Base-by-base conservation (phyloP, 2,888 invertebrate genomes). In the Nomada ruficornis region DNA sequence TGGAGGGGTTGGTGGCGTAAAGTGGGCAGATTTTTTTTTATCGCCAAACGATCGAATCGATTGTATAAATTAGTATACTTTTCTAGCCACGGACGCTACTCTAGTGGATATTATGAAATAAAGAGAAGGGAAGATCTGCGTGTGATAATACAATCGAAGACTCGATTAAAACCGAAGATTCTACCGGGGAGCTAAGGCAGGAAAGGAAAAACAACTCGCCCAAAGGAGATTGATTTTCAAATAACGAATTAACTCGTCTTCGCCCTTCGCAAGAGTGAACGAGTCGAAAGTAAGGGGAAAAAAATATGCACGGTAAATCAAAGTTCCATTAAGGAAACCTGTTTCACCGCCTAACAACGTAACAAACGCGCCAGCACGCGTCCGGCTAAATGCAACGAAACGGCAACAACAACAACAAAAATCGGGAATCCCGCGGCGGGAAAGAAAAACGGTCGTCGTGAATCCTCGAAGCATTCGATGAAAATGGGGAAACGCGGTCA, bases 301-400 rank as follows among this genome's bases (percentile, higher is more conserved):
- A 42, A 68, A 68, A 59, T n/a, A 20, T 47, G 15, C 47, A n/a
- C 13, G 36, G 36, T 55, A 47, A 69, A 69, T 69, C 57, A 57
- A 23, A 69, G 20, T 69, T 69, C 57, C 57, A 69, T 69, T 59
- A 59, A 47, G 69, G 13, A 18, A 59, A 69, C 69, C 47, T 15
- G 59, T 69, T 69, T 26, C 47, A 5, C n/a, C n/a, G 15, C 0
- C n/a, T n/a, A 7, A 13, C 26, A 7, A 18, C 23, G 44, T 23
- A 63, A 63, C 44, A 13, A 44, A 23, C 44, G 44, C 9, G 23
- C 11, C 18, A 23, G 57, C 47, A 59, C 69, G 47, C n/a, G 47
- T 18, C 44, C 15, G 11, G 57, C 13, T n/a, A 9, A 47, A 67
- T 15, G 18, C 26, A 57, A 42, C 23, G 44, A 57, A 50, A 18